Percentiles rank a stretch among this genome's conserved stretches.
Conservation (phyloP, 2,888 invertebrate species). For the Morinoia aosen region DNA sequence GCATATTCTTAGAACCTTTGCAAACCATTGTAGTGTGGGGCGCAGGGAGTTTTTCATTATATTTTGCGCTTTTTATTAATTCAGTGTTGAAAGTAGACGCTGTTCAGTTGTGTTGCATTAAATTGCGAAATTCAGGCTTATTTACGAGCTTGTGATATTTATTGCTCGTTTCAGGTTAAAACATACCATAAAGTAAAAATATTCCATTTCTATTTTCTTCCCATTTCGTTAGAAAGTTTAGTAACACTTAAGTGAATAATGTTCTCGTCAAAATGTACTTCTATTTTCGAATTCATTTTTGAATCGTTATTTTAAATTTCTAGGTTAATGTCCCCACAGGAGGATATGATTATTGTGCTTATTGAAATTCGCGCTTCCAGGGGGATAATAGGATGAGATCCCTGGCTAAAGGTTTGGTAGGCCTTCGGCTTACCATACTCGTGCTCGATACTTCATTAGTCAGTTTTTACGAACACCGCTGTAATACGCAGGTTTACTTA, state of each 20-base stretch:
- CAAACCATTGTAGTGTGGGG: background rate
- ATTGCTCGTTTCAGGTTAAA: background rate
- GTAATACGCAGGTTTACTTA: background rate
- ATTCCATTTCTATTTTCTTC: background rate
- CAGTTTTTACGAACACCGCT: background rate
- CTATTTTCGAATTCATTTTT: background rate
- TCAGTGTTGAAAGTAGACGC: background rate
- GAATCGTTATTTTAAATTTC: too few species aligned
- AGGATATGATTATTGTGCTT: too few species aligned
- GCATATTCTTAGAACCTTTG: background rate
- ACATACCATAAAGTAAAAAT: background rate
- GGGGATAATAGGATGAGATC: too few species aligned
- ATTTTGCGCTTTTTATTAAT: background rate
- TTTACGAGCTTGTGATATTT: background rate
- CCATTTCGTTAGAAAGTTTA: background rate
- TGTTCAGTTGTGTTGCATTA: background rate
- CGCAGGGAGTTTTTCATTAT: background rate
- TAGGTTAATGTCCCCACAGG: too few species aligned
- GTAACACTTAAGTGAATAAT: background rate
- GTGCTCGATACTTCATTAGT: background rate
- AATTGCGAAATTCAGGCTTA: background rate
- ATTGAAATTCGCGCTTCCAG: too few species aligned
- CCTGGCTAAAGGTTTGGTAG: too few species aligned
- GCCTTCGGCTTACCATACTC: background rate
- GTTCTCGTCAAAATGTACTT: background rate